phyloP scores from a whole-genome alignment of 2,888 invertebrate species.

The Ariolimax columbianus region DNA sequence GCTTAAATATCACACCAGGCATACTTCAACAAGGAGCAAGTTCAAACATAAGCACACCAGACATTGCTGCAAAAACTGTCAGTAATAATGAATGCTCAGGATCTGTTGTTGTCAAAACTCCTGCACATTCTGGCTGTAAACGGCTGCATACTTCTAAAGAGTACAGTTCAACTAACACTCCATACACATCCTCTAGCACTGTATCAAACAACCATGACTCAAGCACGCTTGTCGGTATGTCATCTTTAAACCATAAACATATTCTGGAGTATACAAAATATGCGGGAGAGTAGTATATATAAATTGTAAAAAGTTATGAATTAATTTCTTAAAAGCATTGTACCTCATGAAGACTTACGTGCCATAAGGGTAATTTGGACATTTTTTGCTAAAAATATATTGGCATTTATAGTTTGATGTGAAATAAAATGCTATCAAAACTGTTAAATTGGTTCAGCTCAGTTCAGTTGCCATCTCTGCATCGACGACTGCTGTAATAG shows the following conservation, averaged over 20 bases:
- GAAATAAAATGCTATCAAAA: no score
- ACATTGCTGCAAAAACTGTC: neutral
- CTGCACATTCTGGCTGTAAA: neutral
- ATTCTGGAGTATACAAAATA: neutral
- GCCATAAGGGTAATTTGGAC: no score
- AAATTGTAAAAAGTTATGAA: no score
- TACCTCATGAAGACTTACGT: no score
- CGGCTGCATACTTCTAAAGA: neutral
- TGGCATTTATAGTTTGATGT: no score
- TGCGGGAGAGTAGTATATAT: no score
- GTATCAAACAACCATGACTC: conserved; percentile 11
- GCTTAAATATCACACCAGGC: neutral
- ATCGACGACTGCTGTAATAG: no score
- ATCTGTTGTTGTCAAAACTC: conserved; percentile 1
- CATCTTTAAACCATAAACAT: neutral
- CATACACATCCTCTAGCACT: conserved; percentile 35
- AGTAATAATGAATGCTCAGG: neutral
- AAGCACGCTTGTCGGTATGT: conserved; percentile 39
- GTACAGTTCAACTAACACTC: conserved; percentile 26
- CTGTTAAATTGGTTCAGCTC: no score
- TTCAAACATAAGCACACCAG: neutral
- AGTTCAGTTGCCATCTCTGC: no score
- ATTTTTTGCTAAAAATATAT: no score
- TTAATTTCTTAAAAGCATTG: no score
- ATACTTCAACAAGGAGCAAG: neutral